Base-by-base conservation (phyloP, 1,140 invertebrate species). In the Drosophila punjabiensis region DNA sequence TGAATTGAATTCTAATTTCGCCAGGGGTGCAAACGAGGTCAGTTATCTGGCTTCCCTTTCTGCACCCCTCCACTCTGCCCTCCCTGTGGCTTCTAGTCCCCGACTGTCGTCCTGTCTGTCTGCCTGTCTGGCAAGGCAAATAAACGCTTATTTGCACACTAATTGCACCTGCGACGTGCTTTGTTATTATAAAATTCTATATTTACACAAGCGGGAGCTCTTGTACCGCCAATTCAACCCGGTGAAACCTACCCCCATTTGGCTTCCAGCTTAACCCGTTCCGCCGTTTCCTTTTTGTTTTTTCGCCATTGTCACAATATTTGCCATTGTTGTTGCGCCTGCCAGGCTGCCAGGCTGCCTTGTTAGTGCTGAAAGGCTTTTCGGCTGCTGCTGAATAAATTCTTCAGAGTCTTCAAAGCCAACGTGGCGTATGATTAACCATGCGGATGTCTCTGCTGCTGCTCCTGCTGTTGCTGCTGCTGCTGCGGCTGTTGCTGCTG, bases 61-160 rank as follows among this genome's bases (percentile, higher is more conserved):
- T 24, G 32, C 3, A 18, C 13, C 20, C 1, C 13, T 18, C 16
- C 39, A 37, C 47, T 56, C 8, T 37, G 9, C 18, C 8, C 2
- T 16, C 32, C 6, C 8, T 11, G 32, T 35, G 53, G 55, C 20
- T 48, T 35, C 43, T 28, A 18, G 20, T 35, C 2, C 52, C 28
- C 53, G 35, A 20, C 32, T 64, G 32, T 64, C 20, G 28, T 62
- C 24, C 37, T 11, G 53, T 32, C 35, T 62, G 39, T 58, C 59
- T 65, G 11, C 55, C 60, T 43, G 50, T 60, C 69, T 82, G 69
- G 33, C 48, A 52, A 69, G 73, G 79, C 87, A 90, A 90, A 90
- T 91, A 90, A 89, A 90, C 87, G 86, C 82, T 90, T 90, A 90
- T 90, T 90, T 90, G 86, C 86, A 90, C 86, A 90, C 86, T 90